These are phyloP conservation scores for Riptortus pedestris DNA, from an alignment of 1,140 invertebrate species.

Conservation along the genomic window DNA sequence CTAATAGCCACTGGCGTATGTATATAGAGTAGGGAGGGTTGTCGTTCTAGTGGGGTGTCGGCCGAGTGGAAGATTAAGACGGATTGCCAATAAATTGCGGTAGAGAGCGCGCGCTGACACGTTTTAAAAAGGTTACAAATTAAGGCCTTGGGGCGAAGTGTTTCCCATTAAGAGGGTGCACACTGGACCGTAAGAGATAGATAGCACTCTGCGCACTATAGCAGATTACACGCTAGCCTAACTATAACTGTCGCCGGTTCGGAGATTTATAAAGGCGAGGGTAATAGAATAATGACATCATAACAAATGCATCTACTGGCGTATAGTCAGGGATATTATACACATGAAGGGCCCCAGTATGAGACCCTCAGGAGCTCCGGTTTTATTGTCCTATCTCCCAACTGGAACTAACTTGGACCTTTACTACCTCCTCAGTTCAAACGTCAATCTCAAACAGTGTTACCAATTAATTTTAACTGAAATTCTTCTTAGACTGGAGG, in stretches of 20 bases:
- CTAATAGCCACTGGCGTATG: neutral
- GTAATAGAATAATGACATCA: neutral
- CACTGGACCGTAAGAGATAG: neutral
- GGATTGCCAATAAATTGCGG: neutral
- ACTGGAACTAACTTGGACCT: no score
- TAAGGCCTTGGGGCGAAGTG: neutral
- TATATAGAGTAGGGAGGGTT: neutral
- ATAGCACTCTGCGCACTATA: neutral
- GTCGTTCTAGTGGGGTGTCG: neutral
- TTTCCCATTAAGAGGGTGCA: neutral
- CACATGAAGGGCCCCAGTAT: neutral
- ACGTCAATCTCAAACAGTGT: no score
- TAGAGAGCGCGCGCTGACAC: neutral
- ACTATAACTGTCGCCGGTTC: neutral
- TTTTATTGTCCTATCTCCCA: neutral
- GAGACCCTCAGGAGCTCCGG: neutral
- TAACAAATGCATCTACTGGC: neutral
- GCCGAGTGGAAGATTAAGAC: neutral
- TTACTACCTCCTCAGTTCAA: no score
- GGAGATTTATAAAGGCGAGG: neutral
- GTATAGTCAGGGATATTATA: neutral
- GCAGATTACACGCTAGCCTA: neutral
- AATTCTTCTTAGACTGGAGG: no score
- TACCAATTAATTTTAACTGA: no score
- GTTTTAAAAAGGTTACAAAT: neutral